Base-by-base conservation (phyloP, 2,113 vertebrate genomes). In the Dromaius novaehollandiae region DNA sequence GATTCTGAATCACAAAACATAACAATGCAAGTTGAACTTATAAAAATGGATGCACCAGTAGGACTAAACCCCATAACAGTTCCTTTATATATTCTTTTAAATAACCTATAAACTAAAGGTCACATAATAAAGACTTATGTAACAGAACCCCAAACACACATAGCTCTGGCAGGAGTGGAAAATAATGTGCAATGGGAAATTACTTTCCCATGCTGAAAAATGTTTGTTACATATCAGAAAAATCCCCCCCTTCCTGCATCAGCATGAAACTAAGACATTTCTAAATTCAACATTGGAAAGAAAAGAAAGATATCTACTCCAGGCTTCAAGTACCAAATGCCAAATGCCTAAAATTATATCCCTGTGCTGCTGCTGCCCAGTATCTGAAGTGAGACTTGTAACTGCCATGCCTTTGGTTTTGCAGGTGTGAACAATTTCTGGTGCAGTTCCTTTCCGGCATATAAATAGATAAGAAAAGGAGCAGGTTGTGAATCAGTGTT, bases 231-330 rank as follows among this genome's bases (percentile, higher is more conserved):
- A 19, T 28, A n/a, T 20, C 2, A 40, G 76, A 71, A 78, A 38
- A n/a, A 7, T 2, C 38, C 19, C 2, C 1, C 3, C 3, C 4
- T 8, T 8, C 83, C 14, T 53, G 6, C 18, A 26, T 46, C 56
- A 60, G 11, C 21, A 16, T 18, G 13, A 53, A 76, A 58, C 32
- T 2, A 56, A 70, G 9, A 50, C 20, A n/a, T 5, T 64, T 86
- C 6, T 28, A 81, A 38, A 84, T 32, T 26, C 51, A 32, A 18
- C 34, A 32, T 1, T 32, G 30, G 56, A 58, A 58, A 58, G 56
- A 58, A 32, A 32, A 64, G 34, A 15, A 58, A 42, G 66, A 58
- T 3, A 42, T 17, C 51, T 82, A 22, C 51, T 58, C 46, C 68
- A 42, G 34, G 7, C 22, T 93, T 53, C 76, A 80, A 71, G 11